Base-by-base conservation (phyloP, 2,888 invertebrate species). In the Tiliacea aurago region DNA sequence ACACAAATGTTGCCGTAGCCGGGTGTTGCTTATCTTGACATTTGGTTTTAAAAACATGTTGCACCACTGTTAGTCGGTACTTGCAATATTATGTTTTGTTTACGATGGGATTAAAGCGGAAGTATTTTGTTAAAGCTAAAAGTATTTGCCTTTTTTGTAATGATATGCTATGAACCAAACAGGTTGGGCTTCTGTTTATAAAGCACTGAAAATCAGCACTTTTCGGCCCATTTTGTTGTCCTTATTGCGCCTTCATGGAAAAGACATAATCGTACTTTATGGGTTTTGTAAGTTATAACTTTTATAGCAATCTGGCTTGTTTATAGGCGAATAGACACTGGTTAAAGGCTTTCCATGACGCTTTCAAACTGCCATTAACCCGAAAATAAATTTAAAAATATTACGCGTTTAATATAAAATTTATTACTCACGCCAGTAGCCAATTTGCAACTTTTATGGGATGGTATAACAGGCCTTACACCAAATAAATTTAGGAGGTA, bases 361-460 rank as follows among this genome's bases (percentile, higher is more conserved):
- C 70, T 78, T 74, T 64, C 68, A 86, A 86, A 87, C 78, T 85
- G 84, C 85, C 83, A 84, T 86, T 88, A 87, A 86, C 83, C 85
- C 85, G 78, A 87, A 87, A 86, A 86, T 88, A 88, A 88, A 86
- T 88, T 87, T 81, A 84, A 87, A 86, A 87, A 84, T 86, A 86
- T 86, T 83, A 81, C 72, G 69, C 84, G 83, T 84, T 85, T 86
- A 86, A 88, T 88, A 87, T 85, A 80, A 83, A 87, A 85, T 89
- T 89, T 88, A 89, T 88, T 82, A 85, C 81, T 81, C 70, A 69
- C 76, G 82, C 79, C 84, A 80, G 82, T 81, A 86, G 81, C 84
- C 85, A 87, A 88, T 89, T 89, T 86, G 87, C 87, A 86, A 84
- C 78, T 88, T 88, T 85, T 86, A 89, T 87, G 79, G 84, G 83